Evolutionary conservation across 2,888 invertebrate species (phyloP), one percentile per base, ranked within the genome.

Genomic region (Xylophagus ater): DNA sequence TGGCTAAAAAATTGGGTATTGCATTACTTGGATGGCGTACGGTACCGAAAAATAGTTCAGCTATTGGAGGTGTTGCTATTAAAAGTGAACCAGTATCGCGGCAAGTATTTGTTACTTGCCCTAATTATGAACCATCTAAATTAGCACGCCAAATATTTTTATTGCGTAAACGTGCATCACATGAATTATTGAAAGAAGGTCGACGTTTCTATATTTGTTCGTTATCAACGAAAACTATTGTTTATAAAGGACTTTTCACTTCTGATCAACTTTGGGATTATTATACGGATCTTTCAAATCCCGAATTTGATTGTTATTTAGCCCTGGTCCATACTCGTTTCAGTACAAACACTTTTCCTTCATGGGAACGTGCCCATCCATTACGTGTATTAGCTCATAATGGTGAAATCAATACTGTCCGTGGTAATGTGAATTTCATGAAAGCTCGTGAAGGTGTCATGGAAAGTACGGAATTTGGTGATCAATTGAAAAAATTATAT

Each of bases 271-370:
- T 64, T n/a, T 72, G 87, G 86, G 76, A 76, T 15, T 81, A 80
- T 60, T 81, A 81, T 63, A 74, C 74, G 47, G 81, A 81, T 60
- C 65, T 81, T 40, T 60, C 59, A 53, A 71, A 81, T 67, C 81
- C 84, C 2, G 73, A 76, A 50, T 98, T 86, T 68, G 85, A 90
- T 54, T 92, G 94, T 3, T 94, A 97, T 66, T 67, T 98, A 62
- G 92, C 97, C 28, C 67, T 98, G 59, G 94, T 98, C 6, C 98
- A 98, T 65, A 96, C 96, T 26, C 76, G 98, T 49, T 98, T 98
- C 72, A 97, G 97, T 10, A 98, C 98, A 48, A 98, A 98, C 67
- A 98, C 98, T 18, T 98, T 98, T 62, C 98, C 98, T 33, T 93
- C 90, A 59, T 98, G 98, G 98, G 96, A 97, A 66, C 74, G 97